Evolutionary conservation across 1,140 invertebrate species (phyloP).

Genomic region (Platorchestia sp.): DNA sequence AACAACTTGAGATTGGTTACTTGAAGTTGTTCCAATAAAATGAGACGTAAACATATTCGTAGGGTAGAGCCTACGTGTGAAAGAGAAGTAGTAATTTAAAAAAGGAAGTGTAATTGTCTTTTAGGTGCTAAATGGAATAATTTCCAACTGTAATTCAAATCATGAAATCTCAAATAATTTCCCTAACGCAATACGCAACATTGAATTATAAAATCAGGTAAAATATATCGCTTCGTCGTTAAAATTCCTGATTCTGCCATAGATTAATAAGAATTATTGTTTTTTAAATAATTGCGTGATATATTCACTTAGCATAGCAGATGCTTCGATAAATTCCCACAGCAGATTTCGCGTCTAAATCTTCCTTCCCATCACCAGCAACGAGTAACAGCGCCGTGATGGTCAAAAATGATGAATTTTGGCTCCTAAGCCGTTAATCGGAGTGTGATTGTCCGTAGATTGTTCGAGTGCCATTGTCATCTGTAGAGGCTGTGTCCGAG

Average conservation of each 20-base stretch:
- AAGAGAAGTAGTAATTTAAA: no score
- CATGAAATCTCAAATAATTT: neutral
- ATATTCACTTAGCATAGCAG: neutral
- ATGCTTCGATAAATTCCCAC: neutral
- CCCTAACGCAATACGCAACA: no score
- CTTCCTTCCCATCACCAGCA: neutral
- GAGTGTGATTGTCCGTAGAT: slow-evolving; percentile 6
- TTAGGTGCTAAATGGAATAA: neutral
- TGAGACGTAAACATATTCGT: no score
- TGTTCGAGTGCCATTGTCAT: neutral
- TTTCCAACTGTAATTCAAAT: neutral
- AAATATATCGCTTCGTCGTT: neutral
- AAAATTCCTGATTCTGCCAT: neutral
- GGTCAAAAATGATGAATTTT: slow-evolving; percentile 1
- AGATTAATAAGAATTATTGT: neutral
- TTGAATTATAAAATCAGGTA: neutral
- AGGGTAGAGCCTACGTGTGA: no score
- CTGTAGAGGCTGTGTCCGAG: neutral
- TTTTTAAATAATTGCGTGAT: neutral
- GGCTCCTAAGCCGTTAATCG: neutral
- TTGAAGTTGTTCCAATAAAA: no score
- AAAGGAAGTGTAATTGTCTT: neutral
- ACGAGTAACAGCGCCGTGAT: neutral
- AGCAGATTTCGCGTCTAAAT: neutral
- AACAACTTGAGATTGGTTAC: no score